phyloP scores from a whole-genome alignment of 2,113 vertebrate species.

The Neolamprologus toae region DNA sequence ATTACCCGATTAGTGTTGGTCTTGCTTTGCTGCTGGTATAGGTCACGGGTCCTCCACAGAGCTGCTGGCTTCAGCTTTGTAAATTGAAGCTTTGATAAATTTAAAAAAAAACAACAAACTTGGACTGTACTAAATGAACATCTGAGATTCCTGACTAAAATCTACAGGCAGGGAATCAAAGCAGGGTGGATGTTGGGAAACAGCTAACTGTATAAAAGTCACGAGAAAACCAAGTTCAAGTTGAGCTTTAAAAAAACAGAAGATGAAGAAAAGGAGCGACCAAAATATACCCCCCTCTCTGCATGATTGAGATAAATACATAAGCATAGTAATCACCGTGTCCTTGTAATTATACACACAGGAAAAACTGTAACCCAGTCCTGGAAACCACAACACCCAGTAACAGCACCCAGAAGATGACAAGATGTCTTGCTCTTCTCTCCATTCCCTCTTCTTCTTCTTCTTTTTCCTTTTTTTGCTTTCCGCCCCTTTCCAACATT shows the following conservation, averaged over 20 bases:
- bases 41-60: not conserved
- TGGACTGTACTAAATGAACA: not conserved
- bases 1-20: not conserved
- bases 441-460: not conserved
- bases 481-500: not conserved
- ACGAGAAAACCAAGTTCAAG: not conserved
- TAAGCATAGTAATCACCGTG: not conserved
- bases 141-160: not conserved
- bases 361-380: not conserved
- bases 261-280: not conserved
- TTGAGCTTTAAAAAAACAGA: not conserved
- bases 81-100: not conserved
- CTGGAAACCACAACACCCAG: not conserved
- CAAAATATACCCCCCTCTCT: not conserved
- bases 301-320: not conserved
- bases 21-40: not conserved
- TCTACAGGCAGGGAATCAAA: not conserved
- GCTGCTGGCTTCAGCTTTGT: not conserved
- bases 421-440: not conserved
- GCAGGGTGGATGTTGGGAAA: not conserved
- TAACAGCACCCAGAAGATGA: not conserved
- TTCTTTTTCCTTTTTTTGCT: not conserved
- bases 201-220: not conserved
- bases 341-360: not conserved
- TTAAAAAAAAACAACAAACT: not conserved